These are phyloP conservation scores for Rana temporaria DNA, from an alignment of 2,113 vertebrate genomes.

Conservation along the genomic window DNA sequence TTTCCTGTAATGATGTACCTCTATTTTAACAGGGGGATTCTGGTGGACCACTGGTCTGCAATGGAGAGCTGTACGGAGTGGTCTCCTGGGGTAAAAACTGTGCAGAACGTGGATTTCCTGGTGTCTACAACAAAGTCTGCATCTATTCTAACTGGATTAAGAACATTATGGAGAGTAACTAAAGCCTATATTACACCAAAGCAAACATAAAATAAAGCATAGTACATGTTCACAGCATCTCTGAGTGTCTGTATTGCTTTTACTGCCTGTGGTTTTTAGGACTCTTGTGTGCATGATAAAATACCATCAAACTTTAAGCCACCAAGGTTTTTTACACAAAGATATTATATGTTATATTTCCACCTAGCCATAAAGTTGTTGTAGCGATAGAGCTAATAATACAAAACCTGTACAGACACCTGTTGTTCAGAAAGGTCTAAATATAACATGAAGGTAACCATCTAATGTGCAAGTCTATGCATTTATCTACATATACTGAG, in stretches of 20 bases:
- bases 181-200: neutral
- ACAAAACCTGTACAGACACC: too few relatives aligned
- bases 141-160: constrained; percentile 72
- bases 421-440: too few relatives aligned
- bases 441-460: too few relatives aligned
- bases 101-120: constrained; percentile 73
- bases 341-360: too few relatives aligned
- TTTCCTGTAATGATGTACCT: neutral
- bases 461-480: too few relatives aligned
- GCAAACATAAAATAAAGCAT: neutral
- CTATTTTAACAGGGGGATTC: constrained; percentile 73
- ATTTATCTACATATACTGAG: too few relatives aligned
- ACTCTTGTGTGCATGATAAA: too few relatives aligned
- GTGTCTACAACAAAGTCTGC: constrained; percentile 78
- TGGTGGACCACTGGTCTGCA: constrained; percentile 77
- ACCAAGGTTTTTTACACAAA: too few relatives aligned
- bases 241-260: neutral
- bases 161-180: constrained; percentile 69
- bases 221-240: neutral
- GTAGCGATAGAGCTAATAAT: too few relatives aligned
- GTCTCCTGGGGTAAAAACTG: constrained; percentile 83
- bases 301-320: too few relatives aligned
- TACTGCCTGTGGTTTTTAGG: constrained; percentile 15
- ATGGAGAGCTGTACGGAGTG: constrained; percentile 71
- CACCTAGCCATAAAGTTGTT: too few relatives aligned